phyloP scores from a whole-genome alignment of 1,140 invertebrate species.

The Magallana angulata region DNA sequence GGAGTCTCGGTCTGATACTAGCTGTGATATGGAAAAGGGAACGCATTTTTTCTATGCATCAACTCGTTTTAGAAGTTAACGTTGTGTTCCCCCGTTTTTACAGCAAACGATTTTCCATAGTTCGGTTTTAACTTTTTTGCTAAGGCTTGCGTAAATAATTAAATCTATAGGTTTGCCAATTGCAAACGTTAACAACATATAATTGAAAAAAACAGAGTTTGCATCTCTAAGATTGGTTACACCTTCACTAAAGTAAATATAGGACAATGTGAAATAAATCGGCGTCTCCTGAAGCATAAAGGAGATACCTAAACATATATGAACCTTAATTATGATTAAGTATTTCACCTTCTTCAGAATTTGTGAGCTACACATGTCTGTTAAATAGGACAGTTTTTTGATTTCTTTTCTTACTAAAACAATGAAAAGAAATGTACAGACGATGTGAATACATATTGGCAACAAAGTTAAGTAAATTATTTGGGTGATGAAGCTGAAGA shows the following conservation, averaged over 20 bases:
- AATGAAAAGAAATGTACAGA: neutral
- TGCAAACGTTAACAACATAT: neutral
- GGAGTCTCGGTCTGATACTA: no score
- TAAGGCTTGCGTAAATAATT: neutral
- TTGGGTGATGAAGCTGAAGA: neutral
- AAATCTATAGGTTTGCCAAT: neutral
- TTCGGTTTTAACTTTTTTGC: neutral
- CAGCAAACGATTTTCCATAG: neutral
- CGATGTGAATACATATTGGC: neutral
- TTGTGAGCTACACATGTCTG: neutral
- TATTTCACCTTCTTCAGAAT: neutral
- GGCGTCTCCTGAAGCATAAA: neutral
- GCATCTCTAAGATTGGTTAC: neutral
- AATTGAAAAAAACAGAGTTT: neutral
- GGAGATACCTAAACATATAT: neutral
- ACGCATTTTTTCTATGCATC: no score
- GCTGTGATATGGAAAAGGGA: no score
- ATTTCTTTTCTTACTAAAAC: neutral
- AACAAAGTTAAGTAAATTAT: neutral
- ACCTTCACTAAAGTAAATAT: neutral
- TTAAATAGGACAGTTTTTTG: neutral
- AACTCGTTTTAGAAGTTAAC: no score
- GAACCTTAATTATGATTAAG: neutral
- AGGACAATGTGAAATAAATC: neutral
- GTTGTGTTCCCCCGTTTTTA: neutral